Conservation (phyloP, 2,888 invertebrate genomes). For the Pachymerium ferrugineum region DNA sequence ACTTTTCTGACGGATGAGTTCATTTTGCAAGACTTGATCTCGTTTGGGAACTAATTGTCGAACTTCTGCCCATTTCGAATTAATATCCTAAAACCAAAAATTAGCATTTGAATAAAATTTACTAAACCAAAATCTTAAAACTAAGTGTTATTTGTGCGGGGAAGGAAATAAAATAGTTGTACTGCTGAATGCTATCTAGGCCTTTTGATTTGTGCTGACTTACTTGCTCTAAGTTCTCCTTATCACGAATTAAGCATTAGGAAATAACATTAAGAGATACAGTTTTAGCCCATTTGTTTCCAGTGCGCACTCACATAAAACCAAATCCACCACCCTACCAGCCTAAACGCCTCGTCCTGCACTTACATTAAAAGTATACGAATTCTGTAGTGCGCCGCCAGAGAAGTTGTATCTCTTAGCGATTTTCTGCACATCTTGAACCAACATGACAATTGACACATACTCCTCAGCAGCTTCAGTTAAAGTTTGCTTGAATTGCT, state of each 20-base stretch:
- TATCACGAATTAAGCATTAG: background rate
- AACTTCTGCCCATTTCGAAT: slow-evolving; percentile 94
- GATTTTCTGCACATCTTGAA: slow-evolving; percentile 89
- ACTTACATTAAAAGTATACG: slow-evolving; percentile 92
- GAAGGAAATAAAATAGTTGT: no score
- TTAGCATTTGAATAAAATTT: background rate
- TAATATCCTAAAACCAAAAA: slow-evolving; percentile 64
- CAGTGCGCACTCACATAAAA: background rate
- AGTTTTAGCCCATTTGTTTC: background rate
- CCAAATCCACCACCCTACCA: background rate
- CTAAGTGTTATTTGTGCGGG: no score
- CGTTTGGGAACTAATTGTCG: slow-evolving; percentile 93
- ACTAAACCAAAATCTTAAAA: no score
- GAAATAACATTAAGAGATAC: background rate
- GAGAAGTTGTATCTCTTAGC: slow-evolving; percentile 95
- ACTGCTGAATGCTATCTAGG: no score
- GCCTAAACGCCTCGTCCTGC: background rate
- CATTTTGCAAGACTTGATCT: slow-evolving; percentile 89
- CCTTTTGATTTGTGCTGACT: no score
- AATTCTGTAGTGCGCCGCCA: slow-evolving; percentile 92
- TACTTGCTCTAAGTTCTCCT: background rate
- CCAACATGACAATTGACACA: slow-evolving; percentile 87
- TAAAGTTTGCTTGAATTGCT: slow-evolving; percentile 92
- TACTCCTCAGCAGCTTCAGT: slow-evolving; percentile 99
- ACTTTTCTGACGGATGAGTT: slow-evolving; percentile 92